Conservation (phyloP, 2,797 vertebrate genomes). For the Syncerus caffer region DNA sequence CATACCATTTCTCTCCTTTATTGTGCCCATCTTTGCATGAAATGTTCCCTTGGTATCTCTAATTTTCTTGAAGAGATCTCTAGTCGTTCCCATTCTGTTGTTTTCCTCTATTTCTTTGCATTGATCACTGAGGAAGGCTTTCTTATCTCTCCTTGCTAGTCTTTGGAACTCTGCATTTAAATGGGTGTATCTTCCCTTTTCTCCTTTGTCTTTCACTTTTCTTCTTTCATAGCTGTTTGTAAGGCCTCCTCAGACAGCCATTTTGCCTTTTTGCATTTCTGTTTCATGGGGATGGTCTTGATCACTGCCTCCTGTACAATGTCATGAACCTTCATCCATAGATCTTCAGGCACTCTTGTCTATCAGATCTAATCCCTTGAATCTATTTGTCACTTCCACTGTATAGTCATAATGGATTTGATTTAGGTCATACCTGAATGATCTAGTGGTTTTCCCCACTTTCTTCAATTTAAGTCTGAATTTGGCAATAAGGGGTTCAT, state of each 20-base stretch:
- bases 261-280: background rate
- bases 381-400: background rate
- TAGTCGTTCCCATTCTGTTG: background rate
- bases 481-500: background rate
- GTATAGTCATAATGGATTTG: background rate
- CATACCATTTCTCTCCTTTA: background rate
- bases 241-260: background rate
- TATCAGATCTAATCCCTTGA: background rate
- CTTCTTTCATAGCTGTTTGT: background rate
- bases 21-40: background rate
- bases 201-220: background rate
- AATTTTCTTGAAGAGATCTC: background rate
- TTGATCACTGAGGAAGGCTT: background rate
- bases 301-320: background rate
- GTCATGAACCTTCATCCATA: background rate
- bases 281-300: background rate
- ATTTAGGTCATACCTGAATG: background rate
- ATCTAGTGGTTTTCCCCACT: background rate
- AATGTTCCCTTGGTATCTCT: background rate
- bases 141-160: background rate
- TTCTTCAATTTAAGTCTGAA: background rate
- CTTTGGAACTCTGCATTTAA: background rate
- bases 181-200: background rate
- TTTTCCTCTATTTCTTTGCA: background rate
- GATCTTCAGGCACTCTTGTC: background rate